A percentile compares a stretch with the other conserved stretches of the same genome.
Conservation (phyloP, 1,140 invertebrate genomes). For the Zaprionus nigranus region DNA sequence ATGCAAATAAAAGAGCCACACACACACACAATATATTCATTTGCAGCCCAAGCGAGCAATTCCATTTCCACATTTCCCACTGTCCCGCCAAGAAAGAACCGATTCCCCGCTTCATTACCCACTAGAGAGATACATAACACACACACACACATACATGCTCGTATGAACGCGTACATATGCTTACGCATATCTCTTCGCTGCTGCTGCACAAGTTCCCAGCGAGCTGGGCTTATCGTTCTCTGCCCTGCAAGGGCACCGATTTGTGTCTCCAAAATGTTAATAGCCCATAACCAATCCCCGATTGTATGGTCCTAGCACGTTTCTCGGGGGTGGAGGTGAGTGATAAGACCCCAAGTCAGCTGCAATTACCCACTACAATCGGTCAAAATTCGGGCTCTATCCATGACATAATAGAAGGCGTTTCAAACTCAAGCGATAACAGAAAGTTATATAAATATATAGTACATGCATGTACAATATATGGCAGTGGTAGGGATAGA, state of each 20-base stretch:
- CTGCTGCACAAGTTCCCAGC: conserved; percentile 27
- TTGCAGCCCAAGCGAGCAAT: conserved; percentile 25
- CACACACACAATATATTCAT: conserved; percentile 32
- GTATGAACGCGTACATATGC: neutral
- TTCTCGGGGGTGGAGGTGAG: conserved; percentile 1
- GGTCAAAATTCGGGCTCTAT: conserved; percentile 4
- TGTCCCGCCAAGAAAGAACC: neutral
- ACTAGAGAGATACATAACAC: conserved; percentile 3
- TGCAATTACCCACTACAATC: conserved; percentile 29
- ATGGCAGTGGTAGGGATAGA: neutral
- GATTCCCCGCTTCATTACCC: conserved; percentile 27
- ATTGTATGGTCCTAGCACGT: conserved; percentile 52
- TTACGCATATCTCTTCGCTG: neutral
- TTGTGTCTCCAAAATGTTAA: conserved; percentile 76
- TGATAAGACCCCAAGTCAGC: conserved; percentile 51
- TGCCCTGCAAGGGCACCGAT: conserved; percentile 53
- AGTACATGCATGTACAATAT: neutral
- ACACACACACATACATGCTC: neutral
- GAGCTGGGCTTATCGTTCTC: conserved; percentile 16
- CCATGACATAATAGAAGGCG: conserved; percentile 59
- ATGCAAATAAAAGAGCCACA: conserved; percentile 34
- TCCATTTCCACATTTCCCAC: neutral
- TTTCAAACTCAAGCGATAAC: conserved; percentile 37
- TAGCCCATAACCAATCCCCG: conserved; percentile 75
- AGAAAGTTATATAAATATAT: neutral